Percentiles rank a stretch among this genome's conserved stretches.
These are phyloP conservation scores for Emys orbicularis DNA, from an alignment of 2,797 vertebrate species.

Conservation along the genomic window DNA sequence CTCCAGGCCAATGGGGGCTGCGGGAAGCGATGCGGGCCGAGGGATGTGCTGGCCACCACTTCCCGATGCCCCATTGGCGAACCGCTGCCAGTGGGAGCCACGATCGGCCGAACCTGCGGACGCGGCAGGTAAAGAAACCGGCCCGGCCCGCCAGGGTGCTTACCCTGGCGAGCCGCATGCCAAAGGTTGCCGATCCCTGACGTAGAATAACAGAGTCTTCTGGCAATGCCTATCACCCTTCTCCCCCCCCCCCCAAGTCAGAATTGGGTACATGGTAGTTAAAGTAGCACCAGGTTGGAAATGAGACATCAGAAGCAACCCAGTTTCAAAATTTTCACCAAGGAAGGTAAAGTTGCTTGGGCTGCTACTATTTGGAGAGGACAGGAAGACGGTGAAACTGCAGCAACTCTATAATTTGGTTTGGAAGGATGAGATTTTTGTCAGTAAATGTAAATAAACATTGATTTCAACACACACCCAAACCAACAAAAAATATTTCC, in stretches of 20 bases:
- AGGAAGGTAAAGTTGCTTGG: neutral
- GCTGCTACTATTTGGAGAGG: neutral
- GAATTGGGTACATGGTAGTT: neutral
- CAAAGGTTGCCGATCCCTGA: no score
- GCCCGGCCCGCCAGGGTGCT: no score
- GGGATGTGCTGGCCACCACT: no score
- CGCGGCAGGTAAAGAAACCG: no score
- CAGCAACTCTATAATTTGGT: neutral
- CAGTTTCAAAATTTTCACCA: neutral
- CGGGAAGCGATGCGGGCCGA: no score
- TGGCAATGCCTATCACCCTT: neutral
- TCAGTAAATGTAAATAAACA: neutral
- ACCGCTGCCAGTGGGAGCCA: no score
- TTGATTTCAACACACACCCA: neutral
- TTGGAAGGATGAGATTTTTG: neutral
- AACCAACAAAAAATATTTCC: neutral
- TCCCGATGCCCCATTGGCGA: no score
- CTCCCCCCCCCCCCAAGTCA: neutral
- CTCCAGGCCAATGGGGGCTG: no score
- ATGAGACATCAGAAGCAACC: neutral
- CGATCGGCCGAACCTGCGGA: no score
- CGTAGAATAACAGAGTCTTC: neutral
- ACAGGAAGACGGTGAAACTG: neutral
- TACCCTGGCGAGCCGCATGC: no score
- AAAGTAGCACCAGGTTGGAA: neutral